These are phyloP conservation scores for Rostratula benghalensis DNA, from an alignment of 2,113 vertebrate genomes.

Conservation along the genomic window DNA sequence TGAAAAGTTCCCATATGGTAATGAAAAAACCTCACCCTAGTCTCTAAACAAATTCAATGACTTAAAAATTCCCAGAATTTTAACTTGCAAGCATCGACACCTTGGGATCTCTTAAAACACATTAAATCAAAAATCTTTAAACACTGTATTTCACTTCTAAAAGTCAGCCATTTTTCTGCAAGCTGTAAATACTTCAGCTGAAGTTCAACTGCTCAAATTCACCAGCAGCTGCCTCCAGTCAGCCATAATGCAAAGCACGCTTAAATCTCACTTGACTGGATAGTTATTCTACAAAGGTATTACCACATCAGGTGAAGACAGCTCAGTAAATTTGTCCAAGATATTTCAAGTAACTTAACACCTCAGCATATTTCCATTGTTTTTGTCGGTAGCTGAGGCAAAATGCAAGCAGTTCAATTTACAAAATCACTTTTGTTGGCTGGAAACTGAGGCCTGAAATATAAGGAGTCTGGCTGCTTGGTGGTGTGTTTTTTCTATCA, in stretches of 20 bases:
- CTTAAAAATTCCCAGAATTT: constrained; percentile 13
- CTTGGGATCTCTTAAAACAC: constrained; percentile 15
- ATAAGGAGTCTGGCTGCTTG: neutral
- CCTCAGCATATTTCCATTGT: neutral
- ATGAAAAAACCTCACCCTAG: neutral
- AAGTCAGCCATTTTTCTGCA: constrained; percentile 5
- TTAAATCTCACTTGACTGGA: neutral
- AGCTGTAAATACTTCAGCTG: constrained; percentile 29
- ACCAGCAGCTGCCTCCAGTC: neutral
- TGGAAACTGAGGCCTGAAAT: neutral
- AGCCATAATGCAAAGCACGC: neutral
- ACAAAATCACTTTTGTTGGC: neutral
- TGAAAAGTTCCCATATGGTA: constrained; percentile 36
- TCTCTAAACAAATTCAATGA: neutral
- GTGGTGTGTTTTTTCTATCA: neutral
- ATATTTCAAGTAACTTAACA: neutral
- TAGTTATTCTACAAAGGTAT: neutral
- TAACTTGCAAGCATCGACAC: neutral
- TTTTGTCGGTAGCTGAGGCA: neutral
- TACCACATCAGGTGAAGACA: neutral
- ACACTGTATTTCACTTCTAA: neutral
- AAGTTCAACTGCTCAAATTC: constrained; percentile 9
- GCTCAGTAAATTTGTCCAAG: neutral
- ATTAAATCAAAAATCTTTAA: neutral
- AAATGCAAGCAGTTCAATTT: neutral